These are phyloP conservation scores for Stenchaetothrips biformis DNA, from an alignment of 2,888 invertebrate species.

Conservation along the genomic window DNA sequence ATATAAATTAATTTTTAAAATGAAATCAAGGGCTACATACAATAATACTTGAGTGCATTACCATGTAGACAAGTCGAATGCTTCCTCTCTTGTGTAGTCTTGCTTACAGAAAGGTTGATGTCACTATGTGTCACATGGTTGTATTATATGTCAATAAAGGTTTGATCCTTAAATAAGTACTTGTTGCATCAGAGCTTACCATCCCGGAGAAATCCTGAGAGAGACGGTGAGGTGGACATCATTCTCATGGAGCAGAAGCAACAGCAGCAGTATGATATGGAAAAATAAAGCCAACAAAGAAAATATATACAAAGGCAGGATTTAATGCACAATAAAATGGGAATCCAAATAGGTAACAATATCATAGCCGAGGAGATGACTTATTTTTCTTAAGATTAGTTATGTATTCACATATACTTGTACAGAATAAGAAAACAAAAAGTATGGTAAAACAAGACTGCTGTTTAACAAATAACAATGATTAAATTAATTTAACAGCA, in stretches of 20 bases:
- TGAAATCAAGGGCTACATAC: no score
- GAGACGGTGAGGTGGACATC: no score
- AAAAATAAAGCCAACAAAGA: background rate
- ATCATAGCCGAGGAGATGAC: no score
- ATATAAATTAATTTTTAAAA: no score
- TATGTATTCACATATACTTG: no score
- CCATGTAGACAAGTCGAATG: no score
- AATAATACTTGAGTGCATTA: no score
- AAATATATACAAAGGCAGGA: background rate
- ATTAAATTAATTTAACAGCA: constrained; percentile 6
- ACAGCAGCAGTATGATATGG: background rate
- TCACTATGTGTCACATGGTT: background rate
- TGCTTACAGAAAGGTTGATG: background rate
- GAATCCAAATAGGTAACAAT: no score
- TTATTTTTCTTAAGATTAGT: no score
- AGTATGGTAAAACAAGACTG: background rate
- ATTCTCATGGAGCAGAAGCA: background rate
- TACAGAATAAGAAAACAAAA: no score
- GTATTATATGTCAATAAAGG: background rate
- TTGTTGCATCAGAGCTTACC: no score
- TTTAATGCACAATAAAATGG: background rate
- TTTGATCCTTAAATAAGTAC: background rate
- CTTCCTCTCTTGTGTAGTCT: background rate
- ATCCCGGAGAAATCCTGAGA: no score
- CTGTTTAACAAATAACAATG: background rate